Percentiles rank a stretch among this genome's conserved stretches.
Conservation (phyloP, 2,113 vertebrate genomes). For the Lophotis ruficrista region DNA sequence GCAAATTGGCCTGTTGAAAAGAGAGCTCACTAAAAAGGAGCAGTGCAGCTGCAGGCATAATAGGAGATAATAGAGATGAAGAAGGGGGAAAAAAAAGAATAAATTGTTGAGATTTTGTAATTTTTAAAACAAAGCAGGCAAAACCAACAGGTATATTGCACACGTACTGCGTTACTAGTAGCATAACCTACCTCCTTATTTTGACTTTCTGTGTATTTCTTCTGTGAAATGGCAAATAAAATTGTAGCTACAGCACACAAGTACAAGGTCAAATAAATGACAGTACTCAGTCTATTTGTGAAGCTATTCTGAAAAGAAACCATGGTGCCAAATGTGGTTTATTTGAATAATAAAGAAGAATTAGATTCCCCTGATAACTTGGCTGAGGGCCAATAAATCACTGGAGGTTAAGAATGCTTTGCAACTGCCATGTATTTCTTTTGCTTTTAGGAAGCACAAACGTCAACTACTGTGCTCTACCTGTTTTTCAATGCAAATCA, state of each 20-base stretch:
- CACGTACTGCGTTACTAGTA: not conserved
- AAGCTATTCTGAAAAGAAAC: constrained; percentile 83
- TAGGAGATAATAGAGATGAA: constrained; percentile 55
- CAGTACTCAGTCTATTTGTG: constrained; percentile 89
- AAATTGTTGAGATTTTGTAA: constrained; percentile 30
- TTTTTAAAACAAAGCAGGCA: constrained; percentile 41
- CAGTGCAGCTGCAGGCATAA: constrained; percentile 33
- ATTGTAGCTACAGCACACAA: constrained; percentile 77
- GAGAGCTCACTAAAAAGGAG: constrained; percentile 39
- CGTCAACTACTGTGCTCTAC: constrained; percentile 60
- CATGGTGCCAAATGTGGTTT: constrained; percentile 91
- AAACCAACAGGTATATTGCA: constrained; percentile 36
- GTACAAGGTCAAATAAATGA: constrained; percentile 89
- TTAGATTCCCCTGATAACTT: constrained; percentile 84
- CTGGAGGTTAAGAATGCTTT: constrained; percentile 89
- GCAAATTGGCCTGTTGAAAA: constrained; percentile 42
- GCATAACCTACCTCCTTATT: constrained; percentile 55
- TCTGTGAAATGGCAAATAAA: constrained; percentile 79
- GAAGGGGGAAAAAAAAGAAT: not conserved
- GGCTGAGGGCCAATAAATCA: constrained; percentile 85
- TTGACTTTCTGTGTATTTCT: constrained; percentile 73
- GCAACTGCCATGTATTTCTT: constrained; percentile 76
- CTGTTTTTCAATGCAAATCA: constrained; percentile 75
- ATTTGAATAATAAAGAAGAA: constrained; percentile 89
- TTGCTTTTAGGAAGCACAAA: constrained; percentile 71